These are phyloP conservation scores for Adrianichthys oophorus DNA, from an alignment of 2,797 vertebrate genomes.

Conservation along the genomic window DNA sequence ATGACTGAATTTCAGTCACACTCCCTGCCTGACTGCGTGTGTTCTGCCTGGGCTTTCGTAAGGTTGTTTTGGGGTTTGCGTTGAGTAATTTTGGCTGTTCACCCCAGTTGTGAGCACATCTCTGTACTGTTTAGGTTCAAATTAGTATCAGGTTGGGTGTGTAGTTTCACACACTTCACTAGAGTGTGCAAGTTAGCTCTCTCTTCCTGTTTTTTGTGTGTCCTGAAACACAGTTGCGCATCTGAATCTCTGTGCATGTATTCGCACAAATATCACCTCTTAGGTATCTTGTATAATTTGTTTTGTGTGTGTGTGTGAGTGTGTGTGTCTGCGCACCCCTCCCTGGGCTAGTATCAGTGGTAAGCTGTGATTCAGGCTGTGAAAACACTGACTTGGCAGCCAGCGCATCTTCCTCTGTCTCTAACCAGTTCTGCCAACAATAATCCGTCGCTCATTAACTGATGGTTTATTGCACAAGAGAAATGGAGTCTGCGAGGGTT, in stretches of 20 bases:
- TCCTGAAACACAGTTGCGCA: too few species aligned
- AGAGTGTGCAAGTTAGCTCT: too few species aligned
- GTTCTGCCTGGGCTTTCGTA: conserved; percentile 10
- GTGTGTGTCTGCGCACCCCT: conserved; percentile 21
- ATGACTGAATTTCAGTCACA: conserved; percentile 18
- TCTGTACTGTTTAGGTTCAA: too few species aligned
- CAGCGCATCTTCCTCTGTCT: conserved; percentile 54
- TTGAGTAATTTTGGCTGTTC: not conserved
- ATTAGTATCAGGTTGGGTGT: not conserved
- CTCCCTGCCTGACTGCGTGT: not conserved
- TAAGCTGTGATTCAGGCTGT: conserved; percentile 70
- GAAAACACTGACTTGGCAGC: conserved; percentile 68
- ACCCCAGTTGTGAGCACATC: not conserved
- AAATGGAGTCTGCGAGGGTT: conserved; percentile 4
- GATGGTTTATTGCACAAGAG: conserved; percentile 43
- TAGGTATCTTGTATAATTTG: not conserved
- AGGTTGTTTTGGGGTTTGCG: not conserved
- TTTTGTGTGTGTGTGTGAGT: conserved; percentile 21
- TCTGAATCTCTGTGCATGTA: too few species aligned
- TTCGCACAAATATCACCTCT: not conserved
- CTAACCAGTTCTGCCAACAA: conserved; percentile 34
- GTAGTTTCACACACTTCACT: too few species aligned
- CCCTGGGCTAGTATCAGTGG: conserved; percentile 56
- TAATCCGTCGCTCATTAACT: conserved; percentile 54
- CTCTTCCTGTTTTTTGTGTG: too few species aligned